phyloP scores from a whole-genome alignment of 2,113 vertebrate species.

The Ictidomys tridecemlineatus region DNA sequence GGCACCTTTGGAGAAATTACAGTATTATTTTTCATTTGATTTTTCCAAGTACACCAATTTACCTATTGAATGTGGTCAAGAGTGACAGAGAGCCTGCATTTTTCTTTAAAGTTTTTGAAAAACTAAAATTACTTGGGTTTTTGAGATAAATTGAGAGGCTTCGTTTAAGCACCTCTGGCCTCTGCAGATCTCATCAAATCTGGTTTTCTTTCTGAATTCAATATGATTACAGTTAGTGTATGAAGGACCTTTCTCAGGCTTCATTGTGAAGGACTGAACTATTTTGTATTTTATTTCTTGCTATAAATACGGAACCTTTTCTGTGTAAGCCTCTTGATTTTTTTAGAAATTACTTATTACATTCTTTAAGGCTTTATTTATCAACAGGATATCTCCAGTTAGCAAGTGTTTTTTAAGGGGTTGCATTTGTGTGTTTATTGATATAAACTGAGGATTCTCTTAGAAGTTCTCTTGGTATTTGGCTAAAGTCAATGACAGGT shows the following conservation, averaged over 20 bases:
- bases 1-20: slow-evolving; percentile 93
- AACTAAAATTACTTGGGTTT: slow-evolving; percentile 2
- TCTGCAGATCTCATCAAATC: background rate
- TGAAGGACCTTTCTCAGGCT: background rate
- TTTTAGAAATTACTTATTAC: slow-evolving; percentile 45
- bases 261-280: background rate
- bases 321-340: slow-evolving; percentile 34
- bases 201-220: background rate
- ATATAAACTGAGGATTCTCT: background rate
- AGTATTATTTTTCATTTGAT: slow-evolving; percentile 86
- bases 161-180: background rate
- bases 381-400: background rate
- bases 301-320: no score
- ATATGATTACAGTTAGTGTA: background rate
- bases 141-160: background rate
- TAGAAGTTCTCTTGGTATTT: background rate
- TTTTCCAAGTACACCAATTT: slow-evolving; percentile 53
- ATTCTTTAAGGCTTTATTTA: slow-evolving; percentile 14
- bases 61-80: background rate
- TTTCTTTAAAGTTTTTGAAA: slow-evolving; percentile 17
- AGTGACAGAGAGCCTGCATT: background rate
- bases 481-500: background rate
- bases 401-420: background rate
- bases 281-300: background rate
- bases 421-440: background rate